A percentile compares a stretch with the other conserved stretches of the same genome.
Evolutionary conservation across 2,888 invertebrate species (phyloP).

Genomic region (Boloria selene): DNA sequence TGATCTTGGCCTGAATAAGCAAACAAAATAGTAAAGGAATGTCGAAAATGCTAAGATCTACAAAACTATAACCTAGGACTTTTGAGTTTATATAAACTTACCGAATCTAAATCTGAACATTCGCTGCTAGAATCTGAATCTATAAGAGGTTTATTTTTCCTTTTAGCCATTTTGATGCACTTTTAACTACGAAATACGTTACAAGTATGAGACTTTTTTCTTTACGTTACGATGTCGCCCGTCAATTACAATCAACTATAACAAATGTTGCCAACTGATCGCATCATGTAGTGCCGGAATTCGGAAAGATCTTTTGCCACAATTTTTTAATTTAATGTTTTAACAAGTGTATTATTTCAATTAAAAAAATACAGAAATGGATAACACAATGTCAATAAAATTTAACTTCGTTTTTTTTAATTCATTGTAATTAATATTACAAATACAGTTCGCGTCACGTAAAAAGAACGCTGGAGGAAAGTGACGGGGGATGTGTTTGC

Average conservation of each 20-base stretch:
- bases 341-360: too few species aligned
- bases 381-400: too few species aligned
- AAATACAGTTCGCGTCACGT: too few species aligned
- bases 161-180: conserved; percentile 86
- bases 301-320: neutral
- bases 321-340: too few species aligned
- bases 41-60: conserved; percentile 54
- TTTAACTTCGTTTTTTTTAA: too few species aligned
- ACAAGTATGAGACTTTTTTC: conserved; percentile 35
- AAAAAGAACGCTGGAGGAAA: too few species aligned
- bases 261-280: conserved; percentile 22
- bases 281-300: neutral
- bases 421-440: too few species aligned
- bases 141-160: conserved; percentile 91
- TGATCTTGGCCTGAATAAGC: conserved; percentile 73
- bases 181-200: conserved; percentile 41
- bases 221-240: conserved; percentile 46
- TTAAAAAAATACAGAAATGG: too few species aligned
- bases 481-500: too few species aligned
- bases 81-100: conserved; percentile 76
- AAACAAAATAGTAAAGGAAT: conserved; percentile 66
- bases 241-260: conserved; percentile 42
- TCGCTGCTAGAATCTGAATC: conserved; percentile 93
- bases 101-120: conserved; percentile 92
- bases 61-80: conserved; percentile 58